These are phyloP conservation scores for Hippocampus comes DNA, from an alignment of 2,113 vertebrate species.

Conservation along the genomic window DNA sequence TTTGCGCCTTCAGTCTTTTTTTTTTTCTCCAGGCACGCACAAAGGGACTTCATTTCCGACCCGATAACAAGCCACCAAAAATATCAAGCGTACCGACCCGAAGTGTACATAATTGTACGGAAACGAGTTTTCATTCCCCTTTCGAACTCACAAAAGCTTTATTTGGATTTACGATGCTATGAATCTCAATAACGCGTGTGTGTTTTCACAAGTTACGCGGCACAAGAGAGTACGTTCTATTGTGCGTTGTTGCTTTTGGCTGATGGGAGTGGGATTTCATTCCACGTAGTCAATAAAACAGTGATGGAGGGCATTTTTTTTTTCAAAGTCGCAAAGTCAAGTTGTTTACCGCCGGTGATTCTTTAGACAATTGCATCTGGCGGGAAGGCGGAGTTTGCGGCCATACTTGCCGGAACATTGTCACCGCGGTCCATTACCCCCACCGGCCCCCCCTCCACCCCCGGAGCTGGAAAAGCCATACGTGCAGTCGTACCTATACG, in stretches of 20 bases:
- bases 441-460: not conserved
- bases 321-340: not conserved
- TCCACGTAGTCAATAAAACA: not conserved
- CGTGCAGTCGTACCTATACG: not conserved
- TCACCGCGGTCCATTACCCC: slow-evolving; percentile 18
- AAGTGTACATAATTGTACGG: not conserved
- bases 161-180: not conserved
- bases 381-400: slow-evolving; percentile 9
- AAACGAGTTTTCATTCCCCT: not conserved
- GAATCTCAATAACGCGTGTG: not conserved
- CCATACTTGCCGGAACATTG: slow-evolving; percentile 18
- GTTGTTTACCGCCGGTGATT: not conserved
- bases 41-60: not conserved
- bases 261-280: not conserved
- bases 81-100: not conserved
- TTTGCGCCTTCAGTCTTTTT: too few relatives aligned
- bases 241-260: not conserved
- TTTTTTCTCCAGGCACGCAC: not conserved
- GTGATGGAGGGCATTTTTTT: not conserved
- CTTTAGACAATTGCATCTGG: slow-evolving; percentile 8
- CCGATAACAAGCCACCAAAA: not conserved
- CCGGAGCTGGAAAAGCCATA: slow-evolving; percentile 17
- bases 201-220: not conserved
- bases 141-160: not conserved
- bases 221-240: not conserved